Evolutionary conservation across 2,113 vertebrate genomes (phyloP).

Genomic region (Excalfactoria chinensis): DNA sequence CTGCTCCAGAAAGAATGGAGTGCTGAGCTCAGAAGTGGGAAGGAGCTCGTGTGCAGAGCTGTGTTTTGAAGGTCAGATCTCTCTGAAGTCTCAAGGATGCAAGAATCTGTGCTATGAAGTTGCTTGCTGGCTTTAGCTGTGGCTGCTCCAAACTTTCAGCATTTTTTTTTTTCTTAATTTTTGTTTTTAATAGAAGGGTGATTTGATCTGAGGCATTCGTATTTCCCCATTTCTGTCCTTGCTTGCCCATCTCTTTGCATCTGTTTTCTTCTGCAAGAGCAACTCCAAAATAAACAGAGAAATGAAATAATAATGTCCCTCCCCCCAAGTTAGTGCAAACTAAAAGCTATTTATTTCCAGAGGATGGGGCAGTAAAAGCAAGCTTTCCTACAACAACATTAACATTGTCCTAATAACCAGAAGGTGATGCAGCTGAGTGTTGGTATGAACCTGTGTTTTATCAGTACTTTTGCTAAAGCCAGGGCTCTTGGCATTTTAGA

Average conservation of each 20-base stretch:
- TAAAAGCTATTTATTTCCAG: neutral
- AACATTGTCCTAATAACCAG: neutral
- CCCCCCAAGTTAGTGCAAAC: neutral
- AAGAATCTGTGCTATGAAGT: neutral
- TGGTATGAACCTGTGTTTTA: neutral
- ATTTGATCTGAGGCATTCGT: neutral
- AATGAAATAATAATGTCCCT: neutral
- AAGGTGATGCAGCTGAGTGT: rapidly evolving
- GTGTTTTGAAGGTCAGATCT: neutral
- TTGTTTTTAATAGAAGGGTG: neutral
- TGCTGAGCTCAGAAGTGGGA: neutral
- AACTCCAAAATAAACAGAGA: neutral
- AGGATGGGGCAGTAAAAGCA: neutral
- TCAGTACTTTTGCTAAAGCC: neutral
- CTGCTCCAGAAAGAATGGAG: neutral
- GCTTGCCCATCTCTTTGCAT: neutral
- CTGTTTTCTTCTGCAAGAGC: neutral
- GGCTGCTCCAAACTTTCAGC: neutral
- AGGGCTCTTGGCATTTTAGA: neutral
- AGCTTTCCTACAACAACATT: neutral
- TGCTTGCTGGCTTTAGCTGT: neutral
- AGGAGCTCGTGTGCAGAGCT: neutral
- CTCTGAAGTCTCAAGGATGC: neutral
- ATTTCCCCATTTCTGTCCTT: neutral
- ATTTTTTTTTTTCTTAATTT: neutral